Evolutionary conservation across 2,797 vertebrate species (phyloP), one percentile per base, ranked within the genome.

Genomic region (Sebastes umbrosus): DNA sequence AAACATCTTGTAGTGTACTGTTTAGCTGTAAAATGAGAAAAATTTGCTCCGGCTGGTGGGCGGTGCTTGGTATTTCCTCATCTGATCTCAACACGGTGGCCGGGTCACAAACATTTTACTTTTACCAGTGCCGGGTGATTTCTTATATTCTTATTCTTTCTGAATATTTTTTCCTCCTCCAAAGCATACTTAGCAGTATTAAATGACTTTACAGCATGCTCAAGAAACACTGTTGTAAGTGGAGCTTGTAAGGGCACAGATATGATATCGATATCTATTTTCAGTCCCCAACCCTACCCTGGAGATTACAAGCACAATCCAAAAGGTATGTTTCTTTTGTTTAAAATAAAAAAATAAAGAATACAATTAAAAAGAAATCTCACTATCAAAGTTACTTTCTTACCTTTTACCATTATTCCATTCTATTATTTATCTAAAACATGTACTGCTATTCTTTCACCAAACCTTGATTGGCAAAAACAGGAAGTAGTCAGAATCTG

Each of bases 401-500:
- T 16, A 14, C 3, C 13, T 29, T 34, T 60, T 25, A 50, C 8
- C 31, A 36, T 59, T 54, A 34, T 22, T 70, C 20, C 70, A 20
- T 20, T 50, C 46, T 50, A 50, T 50, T 20, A 50, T 50, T 50
- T 20, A 20, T 50, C 34, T 50, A 63, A 55, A 78, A 52, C 18
- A 62, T 63, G 32, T 25, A 52, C 6, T 65, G 46, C 14, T 43
- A 62, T 76, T 75, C 43, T 64, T 82, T 82, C 60, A 78, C 52
- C 39, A 81, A 72, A 65, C 25, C 34, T 20, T 43, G 34, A 69
- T 27, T 29, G 39, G 39, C 39, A 67, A 65, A 36, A 68, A 79
- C 36, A 69, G 57, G 43, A 70, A 58, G 43, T 20, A 52, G 52
- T 39, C 25, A 25, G n/a, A 79, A 69, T 75, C 20, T 66, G 63